A percentile compares a stretch with the other conserved stretches of the same genome.
These are phyloP conservation scores for Cephus pulcher DNA, from an alignment of 2,888 invertebrate genomes.

Conservation along the genomic window DNA sequence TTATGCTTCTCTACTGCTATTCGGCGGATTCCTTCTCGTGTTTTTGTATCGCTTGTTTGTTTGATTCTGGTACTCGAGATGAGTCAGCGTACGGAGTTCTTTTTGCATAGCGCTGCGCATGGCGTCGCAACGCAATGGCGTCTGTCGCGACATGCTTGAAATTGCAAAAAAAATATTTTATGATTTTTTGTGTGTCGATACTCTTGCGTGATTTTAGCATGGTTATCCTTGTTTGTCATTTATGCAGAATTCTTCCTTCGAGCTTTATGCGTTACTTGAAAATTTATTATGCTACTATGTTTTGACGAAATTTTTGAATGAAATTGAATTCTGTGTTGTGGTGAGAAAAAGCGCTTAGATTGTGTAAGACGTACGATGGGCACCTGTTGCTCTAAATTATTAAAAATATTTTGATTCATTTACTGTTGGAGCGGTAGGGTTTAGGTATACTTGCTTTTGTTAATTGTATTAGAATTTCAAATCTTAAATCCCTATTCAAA, in stretches of 20 bases:
- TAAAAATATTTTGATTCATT: not conserved
- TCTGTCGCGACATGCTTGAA: not conserved
- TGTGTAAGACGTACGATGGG: conserved; percentile 2
- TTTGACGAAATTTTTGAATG: not conserved
- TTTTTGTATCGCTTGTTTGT: not conserved
- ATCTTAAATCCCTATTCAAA: not conserved
- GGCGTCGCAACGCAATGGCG: not conserved
- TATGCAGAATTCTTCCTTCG: not conserved
- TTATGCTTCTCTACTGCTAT: not conserved
- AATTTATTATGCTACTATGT: not conserved
- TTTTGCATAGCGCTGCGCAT: not conserved
- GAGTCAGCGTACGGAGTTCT: not conserved
- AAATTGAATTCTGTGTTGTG: not conserved
- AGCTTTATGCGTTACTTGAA: not conserved
- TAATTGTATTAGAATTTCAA: not conserved
- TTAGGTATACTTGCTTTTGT: conserved; percentile 8
- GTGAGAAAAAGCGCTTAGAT: not conserved
- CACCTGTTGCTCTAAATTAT: not conserved
- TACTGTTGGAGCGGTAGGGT: conserved; percentile 34
- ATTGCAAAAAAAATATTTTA: not conserved
- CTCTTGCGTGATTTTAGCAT: not conserved
- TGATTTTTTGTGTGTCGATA: not conserved
- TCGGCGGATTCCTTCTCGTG: not conserved
- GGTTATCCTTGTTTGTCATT: not conserved
- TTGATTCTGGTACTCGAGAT: not conserved